Base-by-base conservation (phyloP, 2,113 vertebrate species). In the Meles meles region DNA sequence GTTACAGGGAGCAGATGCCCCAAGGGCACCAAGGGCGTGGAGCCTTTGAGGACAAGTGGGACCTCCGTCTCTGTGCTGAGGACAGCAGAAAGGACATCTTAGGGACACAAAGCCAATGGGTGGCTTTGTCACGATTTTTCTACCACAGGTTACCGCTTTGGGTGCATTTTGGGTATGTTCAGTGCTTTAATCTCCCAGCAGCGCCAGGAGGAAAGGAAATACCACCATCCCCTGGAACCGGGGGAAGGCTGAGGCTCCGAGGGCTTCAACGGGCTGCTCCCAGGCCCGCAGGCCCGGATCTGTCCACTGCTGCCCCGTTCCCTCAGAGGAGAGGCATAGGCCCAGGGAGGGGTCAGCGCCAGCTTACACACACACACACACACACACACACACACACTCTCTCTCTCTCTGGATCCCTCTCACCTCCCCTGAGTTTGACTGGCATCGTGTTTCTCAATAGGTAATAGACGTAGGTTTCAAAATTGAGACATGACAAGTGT, bases 221-320 rank as follows among this genome's bases (percentile, higher is more conserved):
- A 7, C 72, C 34, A 1, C 37, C 31, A 0, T 4, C 31, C 0
- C 29, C 57, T 9, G 12, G 5, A 18, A 7, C 44, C 23, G 4
- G 47, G 6, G 5, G 52, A 27, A n/a, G 57, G 25, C 27, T 29
- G 47, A 44, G 80, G 69, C 47, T 67, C 71, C 2, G 13, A 7
- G 57, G 7, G 23, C 2, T 3, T 5, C 8, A 15, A 15, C 0
- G 9, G 2, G 42, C 18, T 5, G 25, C 27, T 23, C 31, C 2
- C 2, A 6, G 44, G 0, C 57, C 85, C 42, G 1, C 20, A 11
- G 39, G 83, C 72, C 72, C 0, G 2, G 1, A 20, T 1, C 39
- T 59, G 12, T 3, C 25, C 14, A 27, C 3, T 44, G 57, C 23
- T 8, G 27, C 20, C 44, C 11, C 9, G 5, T 11, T 29, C 27